phyloP scores from a whole-genome alignment of 2,797 vertebrate genomes.

The Perodicticus potto region DNA sequence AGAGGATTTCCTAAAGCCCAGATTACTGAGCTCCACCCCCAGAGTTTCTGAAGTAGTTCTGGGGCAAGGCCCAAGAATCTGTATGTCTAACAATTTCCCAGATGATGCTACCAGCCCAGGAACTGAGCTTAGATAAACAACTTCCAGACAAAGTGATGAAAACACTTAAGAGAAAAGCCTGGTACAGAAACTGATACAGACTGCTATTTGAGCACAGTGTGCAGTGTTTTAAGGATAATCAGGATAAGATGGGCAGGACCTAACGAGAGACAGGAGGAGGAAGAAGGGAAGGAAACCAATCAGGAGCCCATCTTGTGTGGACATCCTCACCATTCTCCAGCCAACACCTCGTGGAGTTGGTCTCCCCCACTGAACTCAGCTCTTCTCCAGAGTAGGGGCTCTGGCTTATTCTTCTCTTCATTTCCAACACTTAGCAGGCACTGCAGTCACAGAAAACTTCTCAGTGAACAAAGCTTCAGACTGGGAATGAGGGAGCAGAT shows the following conservation, averaged over 20 bases:
- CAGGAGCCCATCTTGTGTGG: not conserved
- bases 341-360: not conserved
- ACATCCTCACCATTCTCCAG: not conserved
- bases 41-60: not conserved
- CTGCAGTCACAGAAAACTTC: not conserved
- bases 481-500: not conserved
- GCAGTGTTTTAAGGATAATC: not conserved
- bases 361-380: not conserved
- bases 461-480: not conserved
- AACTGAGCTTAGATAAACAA: not conserved
- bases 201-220: not conserved
- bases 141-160: not conserved
- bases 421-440: not conserved
- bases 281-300: not conserved
- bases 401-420: not conserved
- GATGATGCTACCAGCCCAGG: not conserved
- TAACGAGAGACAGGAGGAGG: not conserved
- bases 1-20: not conserved
- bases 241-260: not conserved
- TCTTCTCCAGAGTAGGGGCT: not conserved
- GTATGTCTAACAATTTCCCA: not conserved
- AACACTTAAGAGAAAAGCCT: not conserved
- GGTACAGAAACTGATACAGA: not conserved
- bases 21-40: rapidly evolving
- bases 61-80: not conserved